Evolutionary conservation across 2,113 vertebrate genomes (phyloP).

Genomic region (Capricornis sumatraensis): DNA sequence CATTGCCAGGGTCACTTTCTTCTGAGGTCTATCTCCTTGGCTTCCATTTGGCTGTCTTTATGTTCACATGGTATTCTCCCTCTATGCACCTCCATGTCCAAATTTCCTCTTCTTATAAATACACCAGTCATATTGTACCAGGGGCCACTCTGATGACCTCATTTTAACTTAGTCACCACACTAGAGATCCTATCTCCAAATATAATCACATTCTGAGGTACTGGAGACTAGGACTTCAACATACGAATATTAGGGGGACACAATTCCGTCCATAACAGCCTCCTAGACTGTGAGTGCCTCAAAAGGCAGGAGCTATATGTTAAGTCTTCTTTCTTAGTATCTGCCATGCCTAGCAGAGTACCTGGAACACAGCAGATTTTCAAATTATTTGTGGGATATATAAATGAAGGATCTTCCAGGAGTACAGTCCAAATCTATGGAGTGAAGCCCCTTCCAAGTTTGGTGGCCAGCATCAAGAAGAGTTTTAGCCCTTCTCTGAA

Average conservation of each 20-base stretch:
- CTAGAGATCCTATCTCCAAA: neutral
- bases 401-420: neutral
- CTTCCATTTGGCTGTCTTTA: neutral
- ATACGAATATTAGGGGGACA: neutral
- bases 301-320: neutral
- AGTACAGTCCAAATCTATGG: neutral
- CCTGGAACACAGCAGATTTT: neutral
- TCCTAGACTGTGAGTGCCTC: neutral
- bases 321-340: neutral
- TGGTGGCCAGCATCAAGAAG: neutral
- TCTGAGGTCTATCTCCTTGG: neutral
- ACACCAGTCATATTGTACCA: neutral
- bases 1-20: neutral
- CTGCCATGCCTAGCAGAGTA: neutral
- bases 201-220: neutral
- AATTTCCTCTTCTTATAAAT: neutral
- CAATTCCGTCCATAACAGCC: neutral
- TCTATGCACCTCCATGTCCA: neutral
- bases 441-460: neutral
- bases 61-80: neutral
- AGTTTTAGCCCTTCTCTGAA: neutral
- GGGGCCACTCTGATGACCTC: neutral
- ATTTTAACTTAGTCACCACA: neutral
- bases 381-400: neutral
- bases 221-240: neutral